Conservation (phyloP, 2,888 invertebrate genomes). For the Tortrix viridana region DNA sequence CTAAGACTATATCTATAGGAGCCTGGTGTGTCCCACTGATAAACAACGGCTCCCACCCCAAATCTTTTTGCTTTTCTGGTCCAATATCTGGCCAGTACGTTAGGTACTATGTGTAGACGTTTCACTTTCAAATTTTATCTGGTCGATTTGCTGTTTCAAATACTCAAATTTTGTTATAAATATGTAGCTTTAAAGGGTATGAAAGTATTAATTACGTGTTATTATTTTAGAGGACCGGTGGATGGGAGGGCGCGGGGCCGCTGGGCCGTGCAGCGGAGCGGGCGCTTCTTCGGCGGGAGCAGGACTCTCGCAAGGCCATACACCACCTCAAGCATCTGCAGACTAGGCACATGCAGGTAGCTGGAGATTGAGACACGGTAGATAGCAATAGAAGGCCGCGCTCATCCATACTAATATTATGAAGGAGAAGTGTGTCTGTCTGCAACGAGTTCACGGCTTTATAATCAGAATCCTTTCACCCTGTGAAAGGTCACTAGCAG, state of each 20-base stretch:
- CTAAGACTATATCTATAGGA: background rate
- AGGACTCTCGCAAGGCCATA: constrained; percentile 77
- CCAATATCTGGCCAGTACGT: too few species aligned
- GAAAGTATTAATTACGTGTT: background rate
- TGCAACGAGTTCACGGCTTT: too few species aligned
- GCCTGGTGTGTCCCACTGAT: constrained; percentile 2
- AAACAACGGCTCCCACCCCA: background rate
- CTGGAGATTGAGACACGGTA: background rate
- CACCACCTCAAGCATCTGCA: constrained; percentile 76
- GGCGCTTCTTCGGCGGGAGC: constrained; percentile 71
- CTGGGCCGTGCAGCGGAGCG: constrained; percentile 73
- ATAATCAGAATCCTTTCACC: too few species aligned
- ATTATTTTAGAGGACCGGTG: constrained; percentile 55
- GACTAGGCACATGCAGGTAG: constrained; percentile 73
- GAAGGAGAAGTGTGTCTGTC: too few species aligned
- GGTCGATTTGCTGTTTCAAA: too few species aligned
- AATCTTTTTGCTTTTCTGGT: background rate
- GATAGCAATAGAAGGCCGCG: too few species aligned
- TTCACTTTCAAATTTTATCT: too few species aligned
- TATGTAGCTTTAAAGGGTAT: background rate
- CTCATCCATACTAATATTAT: too few species aligned
- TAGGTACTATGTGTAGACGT: too few species aligned
- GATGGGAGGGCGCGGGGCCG: constrained; percentile 65
- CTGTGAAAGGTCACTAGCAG: too few species aligned
- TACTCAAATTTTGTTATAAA: background rate